These are phyloP conservation scores for Cinara cedri DNA, from an alignment of 2,888 invertebrate genomes.

Conservation along the genomic window DNA sequence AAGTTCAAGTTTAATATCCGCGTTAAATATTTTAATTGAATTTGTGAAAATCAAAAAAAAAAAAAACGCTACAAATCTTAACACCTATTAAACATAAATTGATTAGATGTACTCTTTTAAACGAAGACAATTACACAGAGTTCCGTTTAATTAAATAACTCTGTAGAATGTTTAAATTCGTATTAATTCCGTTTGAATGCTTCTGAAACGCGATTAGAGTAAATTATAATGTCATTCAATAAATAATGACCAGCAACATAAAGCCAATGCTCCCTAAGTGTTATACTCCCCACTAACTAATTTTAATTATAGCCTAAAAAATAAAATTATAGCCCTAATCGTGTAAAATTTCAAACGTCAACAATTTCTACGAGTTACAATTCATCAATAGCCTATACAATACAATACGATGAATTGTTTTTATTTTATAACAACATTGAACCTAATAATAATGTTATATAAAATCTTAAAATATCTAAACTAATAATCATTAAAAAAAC, in stretches of 20 bases:
- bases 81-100: background rate
- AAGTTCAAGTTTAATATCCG: no score
- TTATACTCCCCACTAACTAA: no score
- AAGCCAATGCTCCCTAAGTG: background rate
- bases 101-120: background rate
- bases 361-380: no score
- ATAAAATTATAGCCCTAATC: background rate
- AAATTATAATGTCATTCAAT: conserved; percentile 24
- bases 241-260: background rate
- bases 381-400: no score
- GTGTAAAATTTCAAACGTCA: background rate
- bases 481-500: background rate
- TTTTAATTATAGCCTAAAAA: no score
- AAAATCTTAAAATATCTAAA: background rate
- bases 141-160: background rate
- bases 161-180: background rate
- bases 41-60: no score
- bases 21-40: no score
- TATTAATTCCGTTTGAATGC: conserved; percentile 4
- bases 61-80: no score
- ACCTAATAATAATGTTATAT: background rate
- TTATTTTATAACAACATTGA: background rate
- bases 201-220: conserved; percentile 8
- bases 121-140: background rate
- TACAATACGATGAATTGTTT: background rate